Evolutionary conservation across 1,140 invertebrate genomes (phyloP), one percentile per base, ranked within the genome.

Genomic region (Akabosia matsudoensis): DNA sequence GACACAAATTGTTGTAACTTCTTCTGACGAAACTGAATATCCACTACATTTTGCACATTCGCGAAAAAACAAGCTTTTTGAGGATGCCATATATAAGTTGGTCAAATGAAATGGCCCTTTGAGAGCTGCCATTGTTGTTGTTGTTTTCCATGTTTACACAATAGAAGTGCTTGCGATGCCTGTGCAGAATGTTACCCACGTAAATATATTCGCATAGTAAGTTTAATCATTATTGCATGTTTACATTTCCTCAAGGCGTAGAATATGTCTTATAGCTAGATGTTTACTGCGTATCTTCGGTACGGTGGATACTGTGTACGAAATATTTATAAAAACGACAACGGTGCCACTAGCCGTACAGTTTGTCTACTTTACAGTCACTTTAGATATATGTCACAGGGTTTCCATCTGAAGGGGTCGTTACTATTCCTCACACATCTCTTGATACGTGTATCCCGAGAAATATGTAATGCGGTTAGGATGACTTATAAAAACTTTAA

Each of bases 361-460:
- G n/a, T n/a, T n/a, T n/a, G n/a, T n/a, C n/a, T n/a, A n/a, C n/a
- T n/a, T n/a, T n/a, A n/a, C n/a, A n/a, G n/a, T n/a, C n/a, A n/a
- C n/a, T n/a, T n/a, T n/a, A n/a, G n/a, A n/a, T n/a, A n/a, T n/a
- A n/a, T n/a, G n/a, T 45, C 37, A 18, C 37, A 10, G 37, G 7
- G 37, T 45, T 45, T 45, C 37, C 37, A 10, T 45, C 37, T 45
- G 18, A 45, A 45, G 37, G 61, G 3, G 13, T 28, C 61, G 28
- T 67, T 67, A 67, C 61, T 30, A 67, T 67, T 67, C 61, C 61
- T 67, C 61, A 30, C 61, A 67, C 61, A 67, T 30, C 30, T n/a
- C n/a, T 30, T 67, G 26, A 67, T 30, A 28, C 61, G 28, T 67
- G 30, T 67, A 67, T 67, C 61, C 61, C 26, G 30, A 67, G 61